Conservation (phyloP, 2,888 invertebrate species). For the Clusia tigrina region DNA sequence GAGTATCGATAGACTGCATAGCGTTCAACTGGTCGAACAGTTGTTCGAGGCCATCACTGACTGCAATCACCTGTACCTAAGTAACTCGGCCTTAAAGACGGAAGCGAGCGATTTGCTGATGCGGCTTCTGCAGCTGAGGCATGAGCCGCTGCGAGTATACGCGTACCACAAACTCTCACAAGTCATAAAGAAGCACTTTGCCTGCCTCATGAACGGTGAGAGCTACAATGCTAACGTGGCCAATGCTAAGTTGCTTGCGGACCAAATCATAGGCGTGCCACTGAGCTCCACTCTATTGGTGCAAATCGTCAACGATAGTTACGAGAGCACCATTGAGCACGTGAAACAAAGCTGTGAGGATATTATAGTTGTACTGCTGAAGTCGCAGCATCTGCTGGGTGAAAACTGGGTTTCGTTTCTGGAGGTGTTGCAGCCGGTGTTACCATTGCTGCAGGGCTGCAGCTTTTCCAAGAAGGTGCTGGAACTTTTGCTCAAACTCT, state of each 20-base stretch:
- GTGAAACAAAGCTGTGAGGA: conserved; percentile 47
- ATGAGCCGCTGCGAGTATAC: conserved; percentile 38
- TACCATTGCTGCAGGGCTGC: conserved; percentile 52
- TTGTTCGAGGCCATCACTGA: conserved; percentile 47
- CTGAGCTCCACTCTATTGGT: conserved; percentile 48
- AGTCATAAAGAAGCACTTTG: conserved; percentile 51
- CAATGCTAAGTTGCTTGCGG: conserved; percentile 39
- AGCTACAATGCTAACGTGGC: conserved; percentile 41
- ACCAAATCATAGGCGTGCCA: conserved; percentile 56
- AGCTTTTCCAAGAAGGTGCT: conserved; percentile 39
- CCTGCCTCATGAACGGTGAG: conserved; percentile 52
- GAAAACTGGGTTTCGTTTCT: conserved; percentile 41
- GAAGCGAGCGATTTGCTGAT: conserved; percentile 47
- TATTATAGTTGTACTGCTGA: conserved; percentile 51
- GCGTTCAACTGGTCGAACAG: conserved; percentile 43
- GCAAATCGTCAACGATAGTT: conserved; percentile 47
- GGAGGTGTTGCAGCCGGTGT: conserved; percentile 44
- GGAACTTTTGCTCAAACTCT: conserved; percentile 47
- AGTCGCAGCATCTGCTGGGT: conserved; percentile 45
- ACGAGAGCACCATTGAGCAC: conserved; percentile 26
- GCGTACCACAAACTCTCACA: conserved; percentile 43
- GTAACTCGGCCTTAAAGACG: conserved; percentile 39
- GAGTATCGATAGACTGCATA: conserved; percentile 51
- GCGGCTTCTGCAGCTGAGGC: conserved; percentile 47
- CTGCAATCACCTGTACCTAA: conserved; percentile 40